Percentiles rank a stretch among this genome's conserved stretches.
phyloP scores from a whole-genome alignment of 2,797 vertebrate genomes.

The Distichodus sexfasciatus region DNA sequence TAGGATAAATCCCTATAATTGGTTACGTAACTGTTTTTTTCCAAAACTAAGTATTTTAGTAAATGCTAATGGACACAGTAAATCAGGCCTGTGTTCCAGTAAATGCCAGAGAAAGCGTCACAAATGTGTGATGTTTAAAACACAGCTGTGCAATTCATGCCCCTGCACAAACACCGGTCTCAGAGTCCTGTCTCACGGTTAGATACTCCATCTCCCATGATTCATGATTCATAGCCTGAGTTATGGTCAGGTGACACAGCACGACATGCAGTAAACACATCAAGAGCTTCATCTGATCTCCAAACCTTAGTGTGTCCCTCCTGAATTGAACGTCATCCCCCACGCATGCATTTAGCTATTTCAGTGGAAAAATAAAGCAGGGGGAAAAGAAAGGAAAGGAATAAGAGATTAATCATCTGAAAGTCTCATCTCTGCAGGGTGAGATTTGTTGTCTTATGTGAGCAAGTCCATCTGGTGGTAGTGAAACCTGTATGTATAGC shows the following conservation, averaged over 20 bases:
- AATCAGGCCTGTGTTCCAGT: neutral
- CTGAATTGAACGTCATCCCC: conserved; percentile 62
- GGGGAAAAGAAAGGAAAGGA: conserved; percentile 36
- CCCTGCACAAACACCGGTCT: conserved; percentile 1
- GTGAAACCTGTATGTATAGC: neutral
- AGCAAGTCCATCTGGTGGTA: neutral
- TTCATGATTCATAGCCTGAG: conserved; percentile 16
- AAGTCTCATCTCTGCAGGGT: neutral
- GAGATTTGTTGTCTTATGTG: no score
- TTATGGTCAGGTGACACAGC: conserved; percentile 57
- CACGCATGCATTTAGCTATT: conserved; percentile 44
- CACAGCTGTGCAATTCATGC: neutral
- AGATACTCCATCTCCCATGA: conserved; percentile 33
- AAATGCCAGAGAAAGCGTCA: neutral
- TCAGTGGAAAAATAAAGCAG: conserved; percentile 45
- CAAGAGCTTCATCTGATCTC: conserved; percentile 43
- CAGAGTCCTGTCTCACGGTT: neutral
- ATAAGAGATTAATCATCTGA: conserved; percentile 42
- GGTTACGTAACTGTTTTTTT: neutral
- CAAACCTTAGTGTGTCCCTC: conserved; percentile 67
- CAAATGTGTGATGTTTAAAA: neutral
- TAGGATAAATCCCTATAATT: neutral
- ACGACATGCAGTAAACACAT: conserved; percentile 65
- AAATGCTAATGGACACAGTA: neutral
- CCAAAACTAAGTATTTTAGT: neutral